These are phyloP conservation scores for Hyaena hyaena DNA, from an alignment of 2,113 vertebrate genomes.

Conservation along the genomic window DNA sequence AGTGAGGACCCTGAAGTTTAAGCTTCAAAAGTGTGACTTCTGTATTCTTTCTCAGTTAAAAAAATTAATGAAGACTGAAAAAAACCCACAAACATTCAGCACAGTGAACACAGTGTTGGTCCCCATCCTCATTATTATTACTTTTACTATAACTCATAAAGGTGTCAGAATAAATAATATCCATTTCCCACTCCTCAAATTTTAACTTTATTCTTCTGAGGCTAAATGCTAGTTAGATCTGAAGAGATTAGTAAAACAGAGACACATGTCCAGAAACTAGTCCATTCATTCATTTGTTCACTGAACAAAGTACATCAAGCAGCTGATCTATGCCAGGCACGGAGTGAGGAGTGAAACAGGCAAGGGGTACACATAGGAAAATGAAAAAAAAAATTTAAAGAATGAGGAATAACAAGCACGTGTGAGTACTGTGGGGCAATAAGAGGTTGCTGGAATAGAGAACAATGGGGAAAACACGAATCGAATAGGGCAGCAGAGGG, in stretches of 20 bases:
- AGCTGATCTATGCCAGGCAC: not conserved
- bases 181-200: not conserved
- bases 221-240: not conserved
- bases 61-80: not conserved
- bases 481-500: not conserved
- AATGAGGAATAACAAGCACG: not conserved
- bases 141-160: not conserved
- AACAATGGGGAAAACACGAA: not conserved
- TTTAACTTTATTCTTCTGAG: not conserved
- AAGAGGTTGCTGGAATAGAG: not conserved
- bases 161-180: not conserved
- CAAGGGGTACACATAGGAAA: not conserved
- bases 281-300: not conserved
- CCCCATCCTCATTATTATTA: not conserved
- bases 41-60: not conserved
- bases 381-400: not conserved
- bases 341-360: not conserved
- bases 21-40: not conserved
- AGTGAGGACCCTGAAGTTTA: not conserved
- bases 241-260: not conserved
- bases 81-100: not conserved
- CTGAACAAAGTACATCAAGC: not conserved
- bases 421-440: not conserved
- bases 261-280: not conserved
- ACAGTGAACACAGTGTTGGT: not conserved